These are phyloP conservation scores for Heliconius himera DNA, from an alignment of 1,140 invertebrate species.

Conservation along the genomic window DNA sequence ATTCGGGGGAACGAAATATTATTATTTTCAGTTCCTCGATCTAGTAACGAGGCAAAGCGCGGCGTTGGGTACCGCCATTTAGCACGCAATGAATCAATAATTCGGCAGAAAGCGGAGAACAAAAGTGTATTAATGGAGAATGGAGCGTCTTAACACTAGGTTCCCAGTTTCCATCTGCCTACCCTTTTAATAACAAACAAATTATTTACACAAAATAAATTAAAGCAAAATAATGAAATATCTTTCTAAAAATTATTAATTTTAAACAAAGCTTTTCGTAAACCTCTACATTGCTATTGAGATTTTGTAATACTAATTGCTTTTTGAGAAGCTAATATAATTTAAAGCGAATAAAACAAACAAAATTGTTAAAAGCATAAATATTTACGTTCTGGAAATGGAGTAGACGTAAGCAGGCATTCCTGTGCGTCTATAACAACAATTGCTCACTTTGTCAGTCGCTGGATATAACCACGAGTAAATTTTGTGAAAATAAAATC, in stretches of 20 bases:
- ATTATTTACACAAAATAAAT: too few relatives aligned
- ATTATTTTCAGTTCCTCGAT: too few relatives aligned
- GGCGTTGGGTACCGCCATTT: too few relatives aligned
- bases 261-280: neutral
- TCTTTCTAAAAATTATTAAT: neutral
- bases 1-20: too few relatives aligned
- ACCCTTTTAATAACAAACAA: too few relatives aligned
- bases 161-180: too few relatives aligned
- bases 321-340: slow-evolving; percentile 23
- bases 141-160: too few relatives aligned
- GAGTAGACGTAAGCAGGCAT: slow-evolving; percentile 36
- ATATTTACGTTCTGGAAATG: slow-evolving; percentile 40
- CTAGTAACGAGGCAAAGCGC: too few relatives aligned
- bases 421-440: slow-evolving; percentile 34
- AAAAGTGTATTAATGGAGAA: too few relatives aligned
- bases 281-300: neutral
- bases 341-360: slow-evolving; percentile 34
- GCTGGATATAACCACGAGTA: neutral
- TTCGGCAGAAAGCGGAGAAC: too few relatives aligned
- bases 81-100: too few relatives aligned
- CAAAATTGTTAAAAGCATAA: slow-evolving; percentile 31
- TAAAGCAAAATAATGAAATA: neutral
- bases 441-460: slow-evolving; percentile 6
- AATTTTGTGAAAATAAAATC: neutral
- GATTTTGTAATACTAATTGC: slow-evolving; percentile 22